Evolutionary conservation across 2,113 vertebrate species (phyloP).

Genomic region (Danio rerio): GRCz12tu NC_133192.1:55073001-55073500

Average conservation of each 20-base stretch:
- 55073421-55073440: no score
- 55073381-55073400: conserved; percentile 94
- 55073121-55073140: conserved; percentile 96
- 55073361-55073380: conserved; percentile 92
- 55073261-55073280: conserved; percentile 99
- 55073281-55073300: conserved; percentile 94
- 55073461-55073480: no score
- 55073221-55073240: conserved; percentile 78
- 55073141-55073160: conserved; percentile 99
- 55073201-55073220: neutral
- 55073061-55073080: conserved; percentile 90
- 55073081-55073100: conserved; percentile 98
- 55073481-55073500: no score
- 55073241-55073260: conserved; percentile 95
- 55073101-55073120: conserved; percentile 95
- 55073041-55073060: conserved; percentile 95
- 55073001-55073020: neutral
- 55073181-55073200: neutral
- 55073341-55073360: conserved; percentile 95
- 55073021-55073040: conserved; percentile 87
- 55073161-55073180: conserved; percentile 40
- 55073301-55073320: conserved; percentile 93
- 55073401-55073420: conserved; percentile 94
- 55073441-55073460: no score
- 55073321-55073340: conserved; percentile 97